phyloP scores from a whole-genome alignment of 2,797 vertebrate species.

The Macrochelys suwanniensis region DNA sequence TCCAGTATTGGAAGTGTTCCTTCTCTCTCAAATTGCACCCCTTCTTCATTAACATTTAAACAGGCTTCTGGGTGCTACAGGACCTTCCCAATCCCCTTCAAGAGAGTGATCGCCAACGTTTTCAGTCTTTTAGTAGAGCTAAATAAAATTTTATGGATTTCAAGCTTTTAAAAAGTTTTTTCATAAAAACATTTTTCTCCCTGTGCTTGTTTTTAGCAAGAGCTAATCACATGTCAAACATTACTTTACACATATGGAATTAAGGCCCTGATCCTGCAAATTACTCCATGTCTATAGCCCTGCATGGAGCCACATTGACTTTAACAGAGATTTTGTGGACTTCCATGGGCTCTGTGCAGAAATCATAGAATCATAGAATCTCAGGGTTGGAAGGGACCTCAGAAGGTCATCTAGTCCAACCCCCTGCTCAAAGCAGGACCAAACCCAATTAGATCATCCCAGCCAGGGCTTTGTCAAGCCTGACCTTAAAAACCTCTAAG shows the following conservation, averaged over 20 bases:
- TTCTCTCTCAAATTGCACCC: not conserved
- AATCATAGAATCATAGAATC: too few relatives aligned
- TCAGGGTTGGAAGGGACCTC: too few relatives aligned
- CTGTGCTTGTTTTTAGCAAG: not conserved
- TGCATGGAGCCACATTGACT: fast-evolving
- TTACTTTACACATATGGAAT: not conserved
- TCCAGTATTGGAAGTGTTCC: not conserved
- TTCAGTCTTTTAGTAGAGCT: not conserved
- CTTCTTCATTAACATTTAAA: not conserved
- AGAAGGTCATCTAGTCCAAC: too few relatives aligned
- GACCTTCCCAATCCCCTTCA: not conserved
- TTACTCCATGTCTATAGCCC: fast-evolving
- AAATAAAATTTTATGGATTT: not conserved
- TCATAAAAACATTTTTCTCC: not conserved
- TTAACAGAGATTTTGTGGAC: not conserved
- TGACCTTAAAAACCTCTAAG: too few relatives aligned
- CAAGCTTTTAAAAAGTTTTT: not conserved
- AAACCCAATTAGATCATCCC: too few relatives aligned
- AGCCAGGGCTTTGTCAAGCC: too few relatives aligned
- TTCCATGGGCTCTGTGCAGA: not conserved
- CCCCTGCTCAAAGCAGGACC: too few relatives aligned
- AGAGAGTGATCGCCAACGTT: not conserved
- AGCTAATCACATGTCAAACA: not conserved
- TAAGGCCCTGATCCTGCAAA: not conserved
- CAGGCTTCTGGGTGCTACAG: not conserved